phyloP scores from a whole-genome alignment of 2,797 vertebrate genomes.

The Silurus aristotelis region DNA sequence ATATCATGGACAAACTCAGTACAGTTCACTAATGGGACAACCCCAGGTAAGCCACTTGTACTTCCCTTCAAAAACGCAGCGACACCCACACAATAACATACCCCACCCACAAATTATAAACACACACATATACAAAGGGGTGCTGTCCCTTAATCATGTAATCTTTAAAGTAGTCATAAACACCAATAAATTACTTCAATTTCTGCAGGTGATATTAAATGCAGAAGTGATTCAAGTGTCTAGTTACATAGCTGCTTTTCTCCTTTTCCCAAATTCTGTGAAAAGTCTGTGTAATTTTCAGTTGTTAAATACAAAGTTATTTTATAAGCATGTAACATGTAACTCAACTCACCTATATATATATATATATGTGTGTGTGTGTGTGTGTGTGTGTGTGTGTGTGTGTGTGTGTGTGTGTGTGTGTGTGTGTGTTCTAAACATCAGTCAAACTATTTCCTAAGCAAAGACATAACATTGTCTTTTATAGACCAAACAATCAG shows the following conservation, averaged over 20 bases:
- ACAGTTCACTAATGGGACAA: slow-evolving; percentile 55
- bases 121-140: slow-evolving; percentile 35
- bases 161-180: neutral
- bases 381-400: too few relatives aligned
- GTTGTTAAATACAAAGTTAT: neutral
- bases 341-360: neutral
- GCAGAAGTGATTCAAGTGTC: neutral
- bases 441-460: neutral
- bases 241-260: neutral
- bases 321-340: neutral
- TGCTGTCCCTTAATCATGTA: slow-evolving; percentile 33
- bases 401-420: too few relatives aligned
- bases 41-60: slow-evolving; percentile 58
- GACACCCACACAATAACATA: slow-evolving; percentile 20
- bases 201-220: neutral
- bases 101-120: slow-evolving; percentile 44
- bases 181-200: neutral
- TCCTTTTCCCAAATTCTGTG: neutral
- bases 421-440: neutral
- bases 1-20: neutral
- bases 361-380: too few relatives aligned
- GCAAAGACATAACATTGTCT: neutral
- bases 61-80: slow-evolving; percentile 59
- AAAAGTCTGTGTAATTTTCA: neutral
- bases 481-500: neutral